These are phyloP conservation scores for Porites evermanni DNA, from an alignment of 92 coral and sea anemone genomes.

Conservation along the genomic window DNA sequence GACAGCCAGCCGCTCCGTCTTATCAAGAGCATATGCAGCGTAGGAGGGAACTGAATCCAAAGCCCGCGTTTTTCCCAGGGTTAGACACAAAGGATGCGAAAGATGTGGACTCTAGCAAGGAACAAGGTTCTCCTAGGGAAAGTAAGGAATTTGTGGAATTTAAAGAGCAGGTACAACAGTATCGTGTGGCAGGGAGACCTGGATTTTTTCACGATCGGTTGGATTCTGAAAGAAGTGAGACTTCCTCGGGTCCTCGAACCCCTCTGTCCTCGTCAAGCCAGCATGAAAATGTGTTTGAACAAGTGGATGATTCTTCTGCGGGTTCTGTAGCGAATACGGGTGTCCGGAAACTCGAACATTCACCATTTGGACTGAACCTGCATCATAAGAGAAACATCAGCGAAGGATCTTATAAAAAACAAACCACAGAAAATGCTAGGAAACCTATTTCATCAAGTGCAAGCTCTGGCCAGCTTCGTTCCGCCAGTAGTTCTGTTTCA, in stretches of 20 bases:
- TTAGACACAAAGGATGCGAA: constrained; percentile 43
- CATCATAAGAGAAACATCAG: constrained; percentile 74
- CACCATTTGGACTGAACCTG: constrained; percentile 87
- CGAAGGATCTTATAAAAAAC: constrained; percentile 62
- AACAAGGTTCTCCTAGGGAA: constrained; percentile 43
- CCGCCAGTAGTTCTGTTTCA: constrained; percentile 60
- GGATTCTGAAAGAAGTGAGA: constrained; percentile 76
- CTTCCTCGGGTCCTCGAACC: constrained; percentile 56
- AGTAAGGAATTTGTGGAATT: constrained; percentile 45
- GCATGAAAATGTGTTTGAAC: constrained; percentile 68
- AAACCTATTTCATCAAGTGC: constrained; percentile 39
- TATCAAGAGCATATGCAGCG: constrained; percentile 98
- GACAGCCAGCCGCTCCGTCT: constrained; percentile 99
- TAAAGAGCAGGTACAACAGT: constrained; percentile 29
- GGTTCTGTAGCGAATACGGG: constrained; percentile 68
- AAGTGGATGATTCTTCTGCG: constrained; percentile 70
- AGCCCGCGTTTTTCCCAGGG: constrained; percentile 81
- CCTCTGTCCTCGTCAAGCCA: constrained; percentile 60
- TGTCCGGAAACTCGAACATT: constrained; percentile 83
- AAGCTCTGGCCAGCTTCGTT: constrained; percentile 61
- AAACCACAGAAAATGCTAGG: constrained; percentile 44
- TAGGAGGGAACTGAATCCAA: constrained; percentile 61
- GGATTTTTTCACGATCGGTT: constrained; percentile 37
- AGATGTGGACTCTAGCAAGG: constrained; percentile 42
- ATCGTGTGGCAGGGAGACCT: constrained; percentile 50